Base-by-base conservation (phyloP, 2,888 invertebrate species). In the Ypsolopha sequella region DNA sequence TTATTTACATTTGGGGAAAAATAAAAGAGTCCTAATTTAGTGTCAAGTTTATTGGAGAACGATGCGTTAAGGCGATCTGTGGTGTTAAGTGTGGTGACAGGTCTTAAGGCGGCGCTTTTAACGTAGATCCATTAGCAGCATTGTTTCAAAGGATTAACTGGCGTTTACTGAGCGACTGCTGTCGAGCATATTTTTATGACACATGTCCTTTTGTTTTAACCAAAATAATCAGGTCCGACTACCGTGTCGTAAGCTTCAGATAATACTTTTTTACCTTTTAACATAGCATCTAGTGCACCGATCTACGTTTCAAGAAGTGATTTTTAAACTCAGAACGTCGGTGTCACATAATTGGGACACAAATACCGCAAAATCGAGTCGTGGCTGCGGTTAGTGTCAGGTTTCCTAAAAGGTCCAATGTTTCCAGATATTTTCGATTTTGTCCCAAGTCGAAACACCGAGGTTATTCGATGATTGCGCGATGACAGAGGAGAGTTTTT, bases 91-190 rank as follows among this genome's bases (percentile, higher is more conserved):
- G 73, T 78, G 80, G 65, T 80, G 84, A 85, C 82, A 80, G 82
- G 78, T 71, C 71, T 76, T 68, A 68, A 64, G 64, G 75, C 79
- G 76, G 77, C 64, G 64, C 75, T 75, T 78, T 24, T 24, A 71
- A 70, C 76, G 76, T 72, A 71, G 76, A 74, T 82, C 86, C 86
- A 86, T 86, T 86, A 86, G 84, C 24, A 24, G 24, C 82, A 86
- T 86, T 85, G 86, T 86, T 84, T 85, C 78, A 80, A 76, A 69
- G 84, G 86, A 85, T 86, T 85, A 86, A 72, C 74, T 66, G 77
- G 70, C 72, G 77, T 73, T 81, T 78, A 72, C 69, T 68, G 66
- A 66, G 61, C 64, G 60, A 68, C 68, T 71, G 74, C 76, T 69
- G 64, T 74, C 75, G 76, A 72, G 75, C 80, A 84, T 84, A 81